These are phyloP conservation scores for Fragum fragum DNA, from an alignment of 2,888 invertebrate species.

Conservation along the genomic window DNA sequence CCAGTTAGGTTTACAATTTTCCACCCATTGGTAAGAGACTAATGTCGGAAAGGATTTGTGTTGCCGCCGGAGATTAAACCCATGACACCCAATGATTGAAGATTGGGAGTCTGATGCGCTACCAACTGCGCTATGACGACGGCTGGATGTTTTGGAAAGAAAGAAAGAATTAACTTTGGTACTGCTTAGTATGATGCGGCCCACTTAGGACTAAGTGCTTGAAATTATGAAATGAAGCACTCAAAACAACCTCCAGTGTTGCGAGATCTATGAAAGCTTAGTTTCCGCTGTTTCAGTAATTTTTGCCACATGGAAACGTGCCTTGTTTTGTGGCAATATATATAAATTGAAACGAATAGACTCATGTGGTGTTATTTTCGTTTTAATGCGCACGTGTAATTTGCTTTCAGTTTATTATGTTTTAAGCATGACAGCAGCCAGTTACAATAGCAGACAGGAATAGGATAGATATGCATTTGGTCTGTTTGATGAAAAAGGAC, in stretches of 20 bases:
- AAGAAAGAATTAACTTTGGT: neutral
- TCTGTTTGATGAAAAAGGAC: too few relatives aligned
- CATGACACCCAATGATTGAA: too few relatives aligned
- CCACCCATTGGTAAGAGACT: too few relatives aligned
- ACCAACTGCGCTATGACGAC: too few relatives aligned
- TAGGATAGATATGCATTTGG: too few relatives aligned
- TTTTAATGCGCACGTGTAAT: slow-evolving; percentile 3
- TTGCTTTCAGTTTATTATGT: neutral
- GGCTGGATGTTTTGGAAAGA: too few relatives aligned
- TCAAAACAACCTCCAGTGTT: slow-evolving; percentile 31
- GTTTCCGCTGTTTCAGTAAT: slow-evolving; percentile 13
- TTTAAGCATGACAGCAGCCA: neutral
- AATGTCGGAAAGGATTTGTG: too few relatives aligned
- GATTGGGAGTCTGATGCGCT: too few relatives aligned
- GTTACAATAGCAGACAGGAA: neutral
- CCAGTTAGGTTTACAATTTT: too few relatives aligned
- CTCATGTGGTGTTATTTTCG: neutral
- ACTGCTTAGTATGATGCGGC: neutral
- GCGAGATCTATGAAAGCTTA: slow-evolving; percentile 20
- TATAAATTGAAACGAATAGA: slow-evolving; percentile 6
- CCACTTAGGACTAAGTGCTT: slow-evolving; percentile 29
- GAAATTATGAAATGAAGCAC: slow-evolving; percentile 29
- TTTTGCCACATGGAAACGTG: slow-evolving; percentile 1
- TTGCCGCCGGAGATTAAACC: too few relatives aligned
- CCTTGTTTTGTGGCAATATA: slow-evolving; percentile 3